phyloP scores from a whole-genome alignment of 2,113 vertebrate species.

The human region DNA sequence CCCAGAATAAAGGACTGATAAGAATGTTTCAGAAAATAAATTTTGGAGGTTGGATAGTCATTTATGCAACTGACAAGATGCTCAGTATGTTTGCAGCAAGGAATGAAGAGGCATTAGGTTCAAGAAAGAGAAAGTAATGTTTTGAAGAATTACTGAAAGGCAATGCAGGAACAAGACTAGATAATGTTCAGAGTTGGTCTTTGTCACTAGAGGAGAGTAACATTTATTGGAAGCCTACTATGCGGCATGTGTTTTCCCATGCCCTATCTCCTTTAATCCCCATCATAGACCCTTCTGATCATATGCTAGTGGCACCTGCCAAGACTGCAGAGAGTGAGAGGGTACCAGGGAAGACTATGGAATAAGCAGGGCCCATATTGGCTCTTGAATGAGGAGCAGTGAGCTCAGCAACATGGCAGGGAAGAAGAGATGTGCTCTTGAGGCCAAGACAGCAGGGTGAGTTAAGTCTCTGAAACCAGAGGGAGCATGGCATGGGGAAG shows the following conservation, averaged over 20 bases:
- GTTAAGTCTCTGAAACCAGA: neutral
- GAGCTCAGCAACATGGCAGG: neutral
- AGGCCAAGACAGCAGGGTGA: neutral
- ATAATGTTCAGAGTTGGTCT: neutral
- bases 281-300: neutral
- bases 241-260: neutral
- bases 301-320: neutral
- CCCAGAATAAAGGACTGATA: slow-evolving; percentile 42
- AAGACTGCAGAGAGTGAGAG: neutral
- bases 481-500: neutral
- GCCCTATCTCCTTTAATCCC: neutral
- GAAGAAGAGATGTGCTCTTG: neutral
- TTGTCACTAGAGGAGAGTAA: neutral
- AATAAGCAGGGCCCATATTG: neutral
- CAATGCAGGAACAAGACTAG: neutral
- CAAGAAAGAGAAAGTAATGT: neutral
- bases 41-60: slow-evolving; percentile 38
- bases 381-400: neutral
- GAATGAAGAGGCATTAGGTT: neutral
- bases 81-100: neutral
- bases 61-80: slow-evolving; percentile 24
- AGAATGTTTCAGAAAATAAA: slow-evolving; percentile 55
- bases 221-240: neutral
- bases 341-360: neutral
- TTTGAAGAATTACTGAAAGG: slow-evolving; percentile 25